Evolutionary conservation across 2,888 invertebrate species (phyloP).

Genomic region (Galeruca laticollis): DNA sequence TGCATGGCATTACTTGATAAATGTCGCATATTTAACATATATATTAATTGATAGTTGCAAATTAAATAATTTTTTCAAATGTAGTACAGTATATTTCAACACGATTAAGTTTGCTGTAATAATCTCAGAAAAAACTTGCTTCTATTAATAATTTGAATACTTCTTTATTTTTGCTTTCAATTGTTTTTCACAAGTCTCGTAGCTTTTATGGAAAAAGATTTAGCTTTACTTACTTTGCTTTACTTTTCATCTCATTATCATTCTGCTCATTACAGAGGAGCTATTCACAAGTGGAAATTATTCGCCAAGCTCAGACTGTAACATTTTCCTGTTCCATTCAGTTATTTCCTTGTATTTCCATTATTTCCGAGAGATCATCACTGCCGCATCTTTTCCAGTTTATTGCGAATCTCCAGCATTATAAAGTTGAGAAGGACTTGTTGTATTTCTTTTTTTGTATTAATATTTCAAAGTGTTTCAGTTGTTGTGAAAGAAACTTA

Average conservation of each 20-base stretch:
- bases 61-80: too few relatives aligned
- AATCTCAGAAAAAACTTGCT: too few relatives aligned
- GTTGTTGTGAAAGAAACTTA: neutral
- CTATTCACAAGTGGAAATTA: constrained; percentile 10
- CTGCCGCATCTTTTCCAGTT: neutral
- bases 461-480: neutral
- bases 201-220: too few relatives aligned
- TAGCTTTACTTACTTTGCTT: neutral
- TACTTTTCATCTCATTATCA: neutral
- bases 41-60: too few relatives aligned
- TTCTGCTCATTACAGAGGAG: constrained; percentile 3
- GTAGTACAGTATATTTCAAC: too few relatives aligned
- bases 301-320: too few relatives aligned
- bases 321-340: constrained; percentile 16
- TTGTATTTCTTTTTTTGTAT: neutral
- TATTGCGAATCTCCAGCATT: neutral
- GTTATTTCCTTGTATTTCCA: constrained; percentile 14
- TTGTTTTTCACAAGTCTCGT: too few relatives aligned
- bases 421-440: neutral
- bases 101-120: too few relatives aligned
- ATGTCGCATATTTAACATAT: too few relatives aligned
- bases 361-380: constrained; percentile 13
- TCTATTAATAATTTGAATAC: neutral
- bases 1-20: too few relatives aligned
- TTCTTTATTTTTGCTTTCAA: too few relatives aligned